Base-by-base conservation (phyloP, 2,113 vertebrate genomes). In the Pristiophorus japonicus region DNA sequence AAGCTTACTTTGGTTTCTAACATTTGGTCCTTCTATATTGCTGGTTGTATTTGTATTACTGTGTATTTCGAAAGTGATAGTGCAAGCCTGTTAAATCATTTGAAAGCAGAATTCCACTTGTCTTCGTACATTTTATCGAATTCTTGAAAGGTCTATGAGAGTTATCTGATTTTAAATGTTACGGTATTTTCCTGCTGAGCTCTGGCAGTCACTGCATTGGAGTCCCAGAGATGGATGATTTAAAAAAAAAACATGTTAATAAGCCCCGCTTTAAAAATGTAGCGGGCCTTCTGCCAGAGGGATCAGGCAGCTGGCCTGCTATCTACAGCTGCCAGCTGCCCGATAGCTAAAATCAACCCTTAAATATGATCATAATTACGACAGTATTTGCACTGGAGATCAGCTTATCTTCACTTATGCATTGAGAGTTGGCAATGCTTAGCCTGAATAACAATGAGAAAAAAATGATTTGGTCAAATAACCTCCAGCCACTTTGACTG, bases 391-490 rank as follows among this genome's bases (percentile, higher is more conserved):
- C 47, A 34, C 24, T 34, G 47, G 47, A 59, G 51, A 59, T 91
- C 34, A 38, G 4, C n/a, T 62, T 63, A 63, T 20, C 16, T 63
- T 91, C 34, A 59, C 51, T 78, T 78, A 30, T 55, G 34, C 62
- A 5, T 63, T 63, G 16, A 63, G 18, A 34, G 34, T 63, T 1
- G 12, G 88, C 38, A 91, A 91, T 38, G n/a, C 62, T 91, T 38
- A 91, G 55, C 59, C 59, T 91, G 59, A 63, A 91, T 63, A 63
- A 3, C 30, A 63, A 7, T 20, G 16, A 63, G n/a, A 63, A 20
- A 91, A 91, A 38, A 91, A 62, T 91, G 88, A 63, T 91, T 63
- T 38, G 55, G 88, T n/a, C 88, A 91, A n/a, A 38, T 22, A 38
- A 63, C 62, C 6, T 34, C 59, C 34, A 63, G 34, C 34, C 34